These are phyloP conservation scores for Dichetophora obliterata DNA, from an alignment of 2,888 invertebrate species.

Conservation along the genomic window DNA sequence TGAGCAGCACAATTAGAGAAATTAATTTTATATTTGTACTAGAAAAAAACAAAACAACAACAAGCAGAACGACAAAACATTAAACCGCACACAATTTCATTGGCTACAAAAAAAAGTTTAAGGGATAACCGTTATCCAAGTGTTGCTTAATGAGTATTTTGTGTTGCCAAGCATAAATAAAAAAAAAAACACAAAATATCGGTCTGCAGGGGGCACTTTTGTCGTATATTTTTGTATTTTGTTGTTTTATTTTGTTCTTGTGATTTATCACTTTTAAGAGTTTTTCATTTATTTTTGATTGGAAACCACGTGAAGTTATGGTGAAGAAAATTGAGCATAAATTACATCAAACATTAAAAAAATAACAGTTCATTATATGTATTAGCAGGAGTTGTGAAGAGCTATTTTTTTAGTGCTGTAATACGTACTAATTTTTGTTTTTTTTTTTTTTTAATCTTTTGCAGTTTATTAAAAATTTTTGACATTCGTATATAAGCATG, in stretches of 20 bases:
- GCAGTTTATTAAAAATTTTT: too few relatives aligned
- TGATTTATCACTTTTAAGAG: constrained; percentile 64
- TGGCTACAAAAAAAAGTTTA: neutral
- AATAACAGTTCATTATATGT: constrained; percentile 4
- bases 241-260: constrained; percentile 54
- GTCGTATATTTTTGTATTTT: constrained; percentile 24
- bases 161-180: constrained; percentile 31
- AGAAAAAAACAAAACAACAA: constrained; percentile 1
- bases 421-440: too few relatives aligned
- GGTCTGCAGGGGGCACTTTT: constrained; percentile 27
- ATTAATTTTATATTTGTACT: constrained; percentile 38
- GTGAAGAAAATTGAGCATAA: constrained; percentile 18
- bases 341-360: constrained; percentile 3
- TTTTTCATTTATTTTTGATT: constrained; percentile 65
- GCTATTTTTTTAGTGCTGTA: too few relatives aligned
- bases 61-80: too few relatives aligned
- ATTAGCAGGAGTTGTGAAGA: too few relatives aligned
- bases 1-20: constrained; percentile 32
- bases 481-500: too few relatives aligned
- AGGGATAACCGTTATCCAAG: neutral
- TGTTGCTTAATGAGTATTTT: constrained; percentile 17
- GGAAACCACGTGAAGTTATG: constrained; percentile 45
- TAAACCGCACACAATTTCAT: neutral
- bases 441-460: too few relatives aligned
- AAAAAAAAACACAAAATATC: neutral